Evolutionary conservation across 2,113 vertebrate genomes (phyloP), one percentile per base, ranked within the genome.

Genomic region (Lophotis ruficrista): DNA sequence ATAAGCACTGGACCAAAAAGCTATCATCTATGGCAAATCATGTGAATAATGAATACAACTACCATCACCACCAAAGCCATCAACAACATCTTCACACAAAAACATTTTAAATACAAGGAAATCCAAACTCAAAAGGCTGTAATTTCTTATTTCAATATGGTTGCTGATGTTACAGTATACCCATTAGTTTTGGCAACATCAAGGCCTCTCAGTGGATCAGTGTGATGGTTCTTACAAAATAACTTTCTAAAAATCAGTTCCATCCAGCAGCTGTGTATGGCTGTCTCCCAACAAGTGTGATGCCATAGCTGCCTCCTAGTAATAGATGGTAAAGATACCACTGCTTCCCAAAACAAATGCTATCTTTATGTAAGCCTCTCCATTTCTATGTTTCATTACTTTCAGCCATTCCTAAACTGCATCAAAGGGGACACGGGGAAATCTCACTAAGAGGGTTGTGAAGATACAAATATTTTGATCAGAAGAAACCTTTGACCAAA

Each of bases 1-100:
- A n/a, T 13, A 61, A 81, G 25, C 33, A 66, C 66, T 35, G 48
- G 30, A 47, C 45, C 66, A 71, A 69, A 90, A 83, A 57, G 25
- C 48, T 72, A n/a, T 37, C 12, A 58, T 31, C n/a, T 37, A 57
- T 38, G 2, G 41, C n/a, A 87, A 71, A 76, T 54, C 38, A 54
- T 0, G 0, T 19, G 17, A 69, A 31, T 1, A 2, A 87, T 58
- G 28, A 54, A 58, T 38, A 1, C 3, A 65, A 61, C 35, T 33
- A 37, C 62, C 8, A 61, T 28, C 78, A 86, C 43, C 21, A 70
- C 8, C 45, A 83, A 73, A 68, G 18, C 10, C 50, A 90, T 21
- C 45, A 85, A 5, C 24, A 37, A 12, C 10, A 90, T 41, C 27
- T 76, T 90, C 62, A 85, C 31, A 57, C 30, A 86, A 58, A 61